Percentiles rank a stretch among this genome's conserved stretches.
These are phyloP conservation scores for Xerus inauris DNA, from an alignment of 2,113 vertebrate species.

Conservation along the genomic window DNA sequence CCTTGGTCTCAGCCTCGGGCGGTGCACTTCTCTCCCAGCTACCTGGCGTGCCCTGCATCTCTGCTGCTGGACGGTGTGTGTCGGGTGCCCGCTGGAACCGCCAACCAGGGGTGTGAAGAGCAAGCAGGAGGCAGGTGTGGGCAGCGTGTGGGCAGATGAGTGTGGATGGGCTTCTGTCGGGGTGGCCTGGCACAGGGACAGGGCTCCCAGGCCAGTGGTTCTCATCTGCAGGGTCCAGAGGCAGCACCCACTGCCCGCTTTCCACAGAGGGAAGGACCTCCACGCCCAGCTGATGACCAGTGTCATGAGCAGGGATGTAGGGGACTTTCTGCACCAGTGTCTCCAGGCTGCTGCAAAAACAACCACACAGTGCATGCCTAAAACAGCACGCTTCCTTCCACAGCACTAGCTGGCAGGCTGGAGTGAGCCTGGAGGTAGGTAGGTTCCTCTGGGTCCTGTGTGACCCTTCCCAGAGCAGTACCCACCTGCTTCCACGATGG, in stretches of 20 bases:
- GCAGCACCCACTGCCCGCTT: too few species aligned
- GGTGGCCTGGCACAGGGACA: too few species aligned
- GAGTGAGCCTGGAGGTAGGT: rapidly evolving
- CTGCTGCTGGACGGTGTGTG: neutral
- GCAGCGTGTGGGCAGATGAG: neutral
- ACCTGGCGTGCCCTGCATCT: neutral
- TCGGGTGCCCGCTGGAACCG: neutral
- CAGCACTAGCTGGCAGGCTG: neutral
- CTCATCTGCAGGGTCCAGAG: neutral
- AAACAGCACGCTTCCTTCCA: rapidly evolving
- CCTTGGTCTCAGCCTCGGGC: neutral
- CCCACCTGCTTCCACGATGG: neutral
- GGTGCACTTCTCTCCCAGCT: rapidly evolving
- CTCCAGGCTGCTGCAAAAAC: neutral
- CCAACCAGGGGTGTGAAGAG: too few species aligned
- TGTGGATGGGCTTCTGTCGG: neutral
- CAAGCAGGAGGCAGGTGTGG: neutral
- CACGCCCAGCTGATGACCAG: neutral
- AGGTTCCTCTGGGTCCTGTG: neutral
- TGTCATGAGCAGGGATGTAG: neutral
- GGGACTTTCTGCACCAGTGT: rapidly evolving
- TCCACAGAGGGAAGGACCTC: neutral
- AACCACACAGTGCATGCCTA: neutral
- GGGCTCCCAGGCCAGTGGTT: neutral
- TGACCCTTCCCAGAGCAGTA: neutral